Evolutionary conservation across 2,888 invertebrate genomes (phyloP).

Genomic region (Tethea ocularis): DNA sequence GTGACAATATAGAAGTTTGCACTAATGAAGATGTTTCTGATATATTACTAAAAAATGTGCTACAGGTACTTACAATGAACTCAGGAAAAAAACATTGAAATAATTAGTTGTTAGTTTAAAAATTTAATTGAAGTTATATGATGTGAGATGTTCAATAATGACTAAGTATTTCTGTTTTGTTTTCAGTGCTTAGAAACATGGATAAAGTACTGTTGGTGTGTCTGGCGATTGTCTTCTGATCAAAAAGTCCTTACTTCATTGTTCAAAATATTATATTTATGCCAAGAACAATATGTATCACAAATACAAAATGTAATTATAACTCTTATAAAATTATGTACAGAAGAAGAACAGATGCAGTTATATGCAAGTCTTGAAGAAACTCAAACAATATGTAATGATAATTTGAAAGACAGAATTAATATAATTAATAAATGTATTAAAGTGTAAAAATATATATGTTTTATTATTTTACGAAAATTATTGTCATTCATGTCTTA

Average conservation of each 20-base stretch:
- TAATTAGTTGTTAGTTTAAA: too few species aligned
- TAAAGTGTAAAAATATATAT: conserved; percentile 20
- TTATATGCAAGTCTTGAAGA: conserved; percentile 46
- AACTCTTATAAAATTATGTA: conserved; percentile 55
- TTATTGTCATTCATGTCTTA: too few species aligned
- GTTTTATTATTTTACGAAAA: conserved; percentile 31
- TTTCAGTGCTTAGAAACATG: conserved; percentile 69
- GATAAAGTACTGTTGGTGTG: conserved; percentile 70
- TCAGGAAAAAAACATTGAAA: neutral
- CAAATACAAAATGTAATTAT: conserved; percentile 54
- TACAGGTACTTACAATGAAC: conserved; percentile 54
- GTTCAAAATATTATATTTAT: conserved; percentile 61
- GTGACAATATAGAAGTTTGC: conserved; percentile 63
- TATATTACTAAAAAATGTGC: conserved; percentile 53
- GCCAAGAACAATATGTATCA: conserved; percentile 44
- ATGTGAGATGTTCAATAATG: too few species aligned
- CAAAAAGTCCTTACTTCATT: conserved; percentile 58
- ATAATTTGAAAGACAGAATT: conserved; percentile 48
- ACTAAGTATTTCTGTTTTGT: conserved; percentile 2
- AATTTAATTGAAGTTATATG: too few species aligned
- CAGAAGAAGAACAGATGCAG: conserved; percentile 47
- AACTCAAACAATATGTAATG: conserved; percentile 34
- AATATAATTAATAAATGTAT: conserved; percentile 38
- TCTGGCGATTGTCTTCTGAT: conserved; percentile 58
- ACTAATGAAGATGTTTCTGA: conserved; percentile 56